Evolutionary conservation across 2,113 vertebrate species (phyloP).

Genomic region (Melanocharis versteri): DNA sequence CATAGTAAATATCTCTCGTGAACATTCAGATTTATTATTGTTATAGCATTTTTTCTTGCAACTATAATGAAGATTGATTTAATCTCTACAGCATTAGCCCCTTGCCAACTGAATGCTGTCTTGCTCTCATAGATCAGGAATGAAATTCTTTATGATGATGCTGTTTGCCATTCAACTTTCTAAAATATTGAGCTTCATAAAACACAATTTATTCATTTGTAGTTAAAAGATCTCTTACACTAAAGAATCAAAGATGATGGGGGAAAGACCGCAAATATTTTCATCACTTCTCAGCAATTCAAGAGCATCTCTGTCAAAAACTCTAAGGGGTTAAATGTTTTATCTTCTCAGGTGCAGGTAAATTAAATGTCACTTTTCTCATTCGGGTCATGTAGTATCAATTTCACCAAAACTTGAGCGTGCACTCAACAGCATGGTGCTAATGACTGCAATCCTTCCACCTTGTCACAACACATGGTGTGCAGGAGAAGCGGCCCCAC

Average conservation of each 20-base stretch:
- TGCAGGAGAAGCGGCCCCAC: too few relatives aligned
- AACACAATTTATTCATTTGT: background rate
- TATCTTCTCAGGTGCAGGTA: background rate
- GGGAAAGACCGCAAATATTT: background rate
- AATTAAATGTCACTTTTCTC: background rate
- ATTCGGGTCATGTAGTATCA: background rate
- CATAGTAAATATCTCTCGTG: background rate
- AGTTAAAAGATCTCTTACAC: background rate
- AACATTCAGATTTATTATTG: conserved; percentile 5
- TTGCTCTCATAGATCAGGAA: background rate
- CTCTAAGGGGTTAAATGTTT: background rate
- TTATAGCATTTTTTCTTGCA: background rate
- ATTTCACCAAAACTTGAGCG: background rate
- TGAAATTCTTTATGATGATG: background rate
- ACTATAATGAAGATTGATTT: conserved; percentile 23
- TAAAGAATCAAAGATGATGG: background rate
- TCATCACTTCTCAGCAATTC: background rate
- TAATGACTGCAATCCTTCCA: background rate
- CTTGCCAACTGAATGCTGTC: background rate
- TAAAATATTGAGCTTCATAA: background rate
- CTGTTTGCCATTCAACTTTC: background rate
- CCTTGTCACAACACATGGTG: too few relatives aligned
- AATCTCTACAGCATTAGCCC: background rate
- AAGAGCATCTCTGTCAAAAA: background rate
- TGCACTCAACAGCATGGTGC: background rate